Base-by-base conservation (phyloP, 2,888 invertebrate genomes). In the Lochmaea capreae region DNA sequence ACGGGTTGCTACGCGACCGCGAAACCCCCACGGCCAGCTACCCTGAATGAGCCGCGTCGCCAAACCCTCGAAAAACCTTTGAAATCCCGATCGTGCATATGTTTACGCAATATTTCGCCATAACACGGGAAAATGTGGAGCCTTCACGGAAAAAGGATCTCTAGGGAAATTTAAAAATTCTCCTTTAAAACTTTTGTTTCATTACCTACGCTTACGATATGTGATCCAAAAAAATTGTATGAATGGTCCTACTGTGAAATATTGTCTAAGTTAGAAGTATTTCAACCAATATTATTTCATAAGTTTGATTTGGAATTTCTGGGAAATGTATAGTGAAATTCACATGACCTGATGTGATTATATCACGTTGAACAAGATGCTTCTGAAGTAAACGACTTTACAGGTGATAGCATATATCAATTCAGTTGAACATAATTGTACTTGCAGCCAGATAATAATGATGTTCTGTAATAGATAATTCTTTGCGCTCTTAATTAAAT, bases 1-100 rank as follows among this genome's bases (percentile, higher is more conserved):
- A 83, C 84, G 84, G 86, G 86, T 86, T 86, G 86, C 86, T 86
- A 85, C 82, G 86, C 86, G 84, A 86, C 86, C 86, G 84, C 86
- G 85, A 83, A 84, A 82, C 83, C 84, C 85, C 83, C 84, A 66
- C 74, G 71, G 65, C 73, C 66, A 12, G 65, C 71, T 26, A 69
- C 73, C 80, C 80, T 75, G 77, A 79, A 80, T 79, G 74, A 80
- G 79, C 81, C 79, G 80, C 80, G 80, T 73, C 78, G 76, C 76
- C 75, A 73, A 70, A 66, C 72, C 77, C 78, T 61, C 69, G 33
- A 33, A 66, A 67, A 71, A 65, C 69, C 66, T 65, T 72, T 59
- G 62, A 71, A 70, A 72, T 72, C 72, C 77, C 73, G 74, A 74
- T 71, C 74, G 76, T 77, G 77, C 77, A 77, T 77, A 77, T 77